These are phyloP conservation scores for Notolabrus celidotus DNA, from an alignment of 2,797 vertebrate genomes.

Conservation along the genomic window DNA sequence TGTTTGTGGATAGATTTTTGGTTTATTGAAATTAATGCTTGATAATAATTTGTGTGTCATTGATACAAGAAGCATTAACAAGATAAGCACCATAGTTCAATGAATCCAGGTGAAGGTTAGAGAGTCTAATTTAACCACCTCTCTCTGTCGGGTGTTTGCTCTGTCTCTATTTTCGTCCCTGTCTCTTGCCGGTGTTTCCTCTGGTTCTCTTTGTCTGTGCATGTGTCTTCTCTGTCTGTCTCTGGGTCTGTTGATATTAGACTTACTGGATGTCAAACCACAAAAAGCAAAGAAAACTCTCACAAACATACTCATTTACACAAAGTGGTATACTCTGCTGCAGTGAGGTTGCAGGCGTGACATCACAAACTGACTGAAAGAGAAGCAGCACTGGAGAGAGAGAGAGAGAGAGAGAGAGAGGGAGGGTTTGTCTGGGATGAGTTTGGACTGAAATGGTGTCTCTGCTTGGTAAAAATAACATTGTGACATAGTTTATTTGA, in stretches of 20 bases:
- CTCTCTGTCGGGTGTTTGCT: conserved; percentile 11
- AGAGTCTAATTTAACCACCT: neutral
- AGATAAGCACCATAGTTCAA: no score
- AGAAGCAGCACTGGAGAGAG: conserved; percentile 22
- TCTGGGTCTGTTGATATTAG: conserved; percentile 14
- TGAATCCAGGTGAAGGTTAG: no score
- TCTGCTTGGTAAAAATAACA: neutral
- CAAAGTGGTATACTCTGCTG: conserved; percentile 56
- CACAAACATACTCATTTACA: conserved; percentile 27
- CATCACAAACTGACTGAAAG: conserved; percentile 47
- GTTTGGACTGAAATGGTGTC: neutral
- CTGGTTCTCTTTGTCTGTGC: neutral
- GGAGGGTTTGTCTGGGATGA: conserved; percentile 8
- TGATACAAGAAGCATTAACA: no score
- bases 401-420: no score
- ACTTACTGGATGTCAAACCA: conserved; percentile 31
- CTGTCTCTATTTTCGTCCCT: conserved; percentile 18
- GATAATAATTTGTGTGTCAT: no score
- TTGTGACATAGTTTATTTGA: neutral
- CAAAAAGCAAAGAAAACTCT: conserved; percentile 26
- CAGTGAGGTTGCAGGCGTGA: conserved; percentile 66
- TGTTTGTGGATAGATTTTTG: no score
- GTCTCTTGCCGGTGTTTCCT: conserved; percentile 7
- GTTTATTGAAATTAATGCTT: no score
- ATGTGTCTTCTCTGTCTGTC: conserved; percentile 25